Evolutionary conservation across 1,140 invertebrate genomes (phyloP).

Genomic region (Drosophila asahinai): DNA sequence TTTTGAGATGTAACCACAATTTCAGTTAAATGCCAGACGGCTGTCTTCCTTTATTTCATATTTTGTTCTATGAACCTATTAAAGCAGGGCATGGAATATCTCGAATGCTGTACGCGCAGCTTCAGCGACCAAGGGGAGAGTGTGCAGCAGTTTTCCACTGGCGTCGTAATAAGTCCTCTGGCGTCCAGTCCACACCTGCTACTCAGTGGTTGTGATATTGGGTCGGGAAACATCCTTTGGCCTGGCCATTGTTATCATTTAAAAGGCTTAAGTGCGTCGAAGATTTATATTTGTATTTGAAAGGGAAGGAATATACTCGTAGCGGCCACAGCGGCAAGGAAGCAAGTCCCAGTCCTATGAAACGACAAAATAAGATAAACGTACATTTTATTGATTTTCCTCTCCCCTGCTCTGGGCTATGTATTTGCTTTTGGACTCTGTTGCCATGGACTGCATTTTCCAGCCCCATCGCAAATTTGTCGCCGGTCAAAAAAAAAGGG

Average conservation of each 20-base stretch:
- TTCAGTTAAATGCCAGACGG: constrained; percentile 36
- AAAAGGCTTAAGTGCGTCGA: constrained; percentile 78
- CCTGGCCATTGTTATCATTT: constrained; percentile 75
- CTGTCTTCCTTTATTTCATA: constrained; percentile 31
- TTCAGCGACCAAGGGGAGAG: neutral
- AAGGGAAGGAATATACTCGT: constrained; percentile 23
- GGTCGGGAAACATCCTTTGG: constrained; percentile 36
- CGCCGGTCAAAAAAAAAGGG: constrained; percentile 50
- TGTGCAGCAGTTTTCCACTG: neutral
- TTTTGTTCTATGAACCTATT: constrained; percentile 36
- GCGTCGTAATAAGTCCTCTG: constrained; percentile 36
- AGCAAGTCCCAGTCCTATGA: constrained; percentile 45
- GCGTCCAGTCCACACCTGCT: constrained; percentile 65
- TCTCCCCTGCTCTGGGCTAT: constrained; percentile 48
- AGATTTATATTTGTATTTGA: constrained; percentile 80
- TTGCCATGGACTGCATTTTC: constrained; percentile 57
- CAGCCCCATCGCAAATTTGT: constrained; percentile 51
- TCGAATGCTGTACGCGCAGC: constrained; percentile 20
- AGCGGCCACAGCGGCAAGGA: constrained; percentile 5
- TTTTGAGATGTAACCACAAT: constrained; percentile 19
- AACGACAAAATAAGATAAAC: constrained; percentile 64
- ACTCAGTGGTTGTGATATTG: constrained; percentile 32
- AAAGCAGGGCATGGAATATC: constrained; percentile 44
- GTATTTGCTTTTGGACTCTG: constrained; percentile 48
- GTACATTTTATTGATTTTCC: constrained; percentile 79